Base-by-base conservation (phyloP, 2,113 vertebrate species). In the Cyanoderma ruficeps region DNA sequence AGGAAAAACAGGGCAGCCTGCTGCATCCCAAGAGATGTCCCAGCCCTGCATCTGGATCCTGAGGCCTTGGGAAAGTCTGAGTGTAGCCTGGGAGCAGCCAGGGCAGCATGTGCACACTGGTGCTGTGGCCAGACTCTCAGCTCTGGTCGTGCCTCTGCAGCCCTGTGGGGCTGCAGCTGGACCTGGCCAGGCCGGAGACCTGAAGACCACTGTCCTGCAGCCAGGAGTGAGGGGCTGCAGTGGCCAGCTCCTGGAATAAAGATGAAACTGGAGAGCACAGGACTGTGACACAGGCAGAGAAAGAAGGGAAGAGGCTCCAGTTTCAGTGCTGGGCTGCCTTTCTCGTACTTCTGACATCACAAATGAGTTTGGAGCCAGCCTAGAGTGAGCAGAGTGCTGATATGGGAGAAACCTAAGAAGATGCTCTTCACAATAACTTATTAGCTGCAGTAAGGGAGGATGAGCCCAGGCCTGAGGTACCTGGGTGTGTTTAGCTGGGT, bases 81-180 rank as follows among this genome's bases (percentile, higher is more conserved):
- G 72, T 2, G 0, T 53, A 69, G 83, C 6, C 10, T 2, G 1
- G 52, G 56, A 52, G 37, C 0, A 0, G 44, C 41, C 59, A 76
- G n/a, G 61, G 39, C 44, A n/a, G 70, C 0, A 0, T 30, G 49
- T 64, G 50, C 25, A 2, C 0, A 0, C 55, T 6, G 52, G 37
- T 5, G 2, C 10, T 2, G 4, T 12, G 60, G 60, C 50, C 0
- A 2, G 37, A 31, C 16, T 21, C 37, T 13, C 9, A 11, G 80
- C 44, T 79, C 72, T 0, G 0, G 60, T 7, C 1, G 2, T 83
- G 89, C 86, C 67, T 67, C 79, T 79, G 84, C 70, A 79, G 75
- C 70, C 33, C 35, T 41, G 69, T 0, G 0, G 13, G 42, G 57
- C 27, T 0, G 0, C 33, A 13, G 59, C 59, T 8, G 0, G 60